phyloP scores from a whole-genome alignment of 2,797 vertebrate genomes.

The Apodemus agrarius region DNA sequence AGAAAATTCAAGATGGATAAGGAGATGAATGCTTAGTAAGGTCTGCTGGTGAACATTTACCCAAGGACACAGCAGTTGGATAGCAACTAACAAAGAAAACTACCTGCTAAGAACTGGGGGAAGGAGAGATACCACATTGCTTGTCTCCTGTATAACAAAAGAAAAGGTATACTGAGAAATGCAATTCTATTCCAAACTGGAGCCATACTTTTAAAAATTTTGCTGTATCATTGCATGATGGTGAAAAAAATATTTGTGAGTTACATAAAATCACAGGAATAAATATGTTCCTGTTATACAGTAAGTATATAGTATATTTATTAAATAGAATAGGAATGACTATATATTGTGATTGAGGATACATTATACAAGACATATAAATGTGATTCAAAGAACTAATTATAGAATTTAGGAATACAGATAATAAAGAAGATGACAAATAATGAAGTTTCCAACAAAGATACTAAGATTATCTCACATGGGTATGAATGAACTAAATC shows the following conservation, averaged over 20 bases:
- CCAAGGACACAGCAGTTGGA: neutral
- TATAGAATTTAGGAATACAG: neutral
- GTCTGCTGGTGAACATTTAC: neutral
- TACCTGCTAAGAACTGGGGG: too few species aligned
- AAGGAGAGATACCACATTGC: neutral
- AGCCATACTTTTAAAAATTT: neutral
- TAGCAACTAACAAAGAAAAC: neutral
- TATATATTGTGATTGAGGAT: neutral
- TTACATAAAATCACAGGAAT: neutral
- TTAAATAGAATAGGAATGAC: neutral
- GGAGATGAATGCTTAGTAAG: neutral
- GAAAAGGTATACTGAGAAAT: neutral
- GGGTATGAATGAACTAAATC: too few species aligned
- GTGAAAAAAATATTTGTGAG: neutral
- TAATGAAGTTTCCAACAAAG: neutral
- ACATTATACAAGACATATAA: neutral
- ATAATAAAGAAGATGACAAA: neutral
- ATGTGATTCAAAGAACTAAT: neutral
- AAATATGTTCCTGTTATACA: neutral
- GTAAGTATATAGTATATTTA: neutral
- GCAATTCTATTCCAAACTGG: neutral
- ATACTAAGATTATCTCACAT: neutral
- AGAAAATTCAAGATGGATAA: neutral
- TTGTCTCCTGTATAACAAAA: neutral
- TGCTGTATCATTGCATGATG: constrained; percentile 1